Evolutionary conservation across 2,113 vertebrate genomes (phyloP).

Genomic region (Centropus bengalensis): DNA sequence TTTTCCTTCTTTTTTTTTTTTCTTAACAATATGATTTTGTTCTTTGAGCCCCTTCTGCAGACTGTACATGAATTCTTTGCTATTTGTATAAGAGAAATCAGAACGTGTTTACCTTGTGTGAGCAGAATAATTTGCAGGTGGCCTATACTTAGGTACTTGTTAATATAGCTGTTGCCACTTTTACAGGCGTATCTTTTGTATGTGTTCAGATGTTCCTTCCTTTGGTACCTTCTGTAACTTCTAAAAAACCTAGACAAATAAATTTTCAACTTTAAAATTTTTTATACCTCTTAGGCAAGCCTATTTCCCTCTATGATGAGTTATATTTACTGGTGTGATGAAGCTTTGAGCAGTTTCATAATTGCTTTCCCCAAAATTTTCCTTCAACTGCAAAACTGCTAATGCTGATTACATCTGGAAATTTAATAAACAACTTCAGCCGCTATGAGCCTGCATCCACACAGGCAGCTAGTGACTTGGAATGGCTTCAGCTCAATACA

Average conservation of each 20-base stretch:
- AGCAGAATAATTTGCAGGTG: neutral
- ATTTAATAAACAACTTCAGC: constrained; percentile 37
- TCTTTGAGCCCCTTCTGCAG: neutral
- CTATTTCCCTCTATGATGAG: neutral
- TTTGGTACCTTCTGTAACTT: neutral
- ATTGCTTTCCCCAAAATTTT: constrained; percentile 33
- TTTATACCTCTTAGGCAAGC: neutral
- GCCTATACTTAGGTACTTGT: neutral
- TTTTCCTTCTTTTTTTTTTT: neutral
- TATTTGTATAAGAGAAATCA: neutral
- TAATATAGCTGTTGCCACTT: neutral
- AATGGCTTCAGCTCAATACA: constrained; percentile 55
- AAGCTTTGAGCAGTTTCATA: neutral
- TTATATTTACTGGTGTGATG: neutral
- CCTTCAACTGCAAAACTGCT: neutral
- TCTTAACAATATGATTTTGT: neutral
- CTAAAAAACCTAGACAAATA: neutral
- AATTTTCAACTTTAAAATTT: neutral
- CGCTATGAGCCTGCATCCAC: constrained; percentile 3
- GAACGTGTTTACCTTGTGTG: neutral
- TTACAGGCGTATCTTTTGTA: neutral
- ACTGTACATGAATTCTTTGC: neutral
- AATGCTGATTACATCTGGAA: neutral
- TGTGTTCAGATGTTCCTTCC: neutral
- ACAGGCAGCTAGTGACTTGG: constrained; percentile 42